Evolutionary conservation across 1,140 invertebrate genomes (phyloP), one percentile per base, ranked within the genome.

Genomic region (Pogonomyrmex barbatus): DNA sequence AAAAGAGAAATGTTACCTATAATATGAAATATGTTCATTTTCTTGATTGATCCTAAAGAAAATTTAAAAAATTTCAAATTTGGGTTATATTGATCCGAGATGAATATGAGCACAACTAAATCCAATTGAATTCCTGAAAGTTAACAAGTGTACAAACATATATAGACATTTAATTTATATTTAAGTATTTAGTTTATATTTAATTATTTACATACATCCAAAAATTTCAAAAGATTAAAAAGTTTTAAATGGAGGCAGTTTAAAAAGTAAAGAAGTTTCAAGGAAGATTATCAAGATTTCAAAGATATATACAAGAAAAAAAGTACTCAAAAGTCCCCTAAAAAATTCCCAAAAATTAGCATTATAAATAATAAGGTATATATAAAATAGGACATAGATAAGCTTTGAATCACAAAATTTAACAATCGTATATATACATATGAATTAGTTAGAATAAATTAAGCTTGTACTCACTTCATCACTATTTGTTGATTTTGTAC

Each of bases 381-480:
- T n/a, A 24, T 24, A 33, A 10, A 33, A 3, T 9, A 39, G 4
- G n/a, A 71, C 4, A 36, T 24, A 50, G 8, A 39, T 24, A 39
- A 73, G 6, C 1, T 47, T 62, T 24, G 10, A 65, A 50, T 75
- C 8, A 2, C 17, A 45, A 12, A 1, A 17, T 68, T 2, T 33
- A 12, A 81, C 24, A 58, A 56, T 56, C 12, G 24, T 2, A 9
- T 42, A 39, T 68, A 47, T 45, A 33, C 9, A 52, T n/a, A 12
- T 47, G 17, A 60, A 0, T 58, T 58, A 82, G 17, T 82, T 4
- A 67, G 2, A 67, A 12, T 58, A 58, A 24, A 73, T 4, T 2
- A 71, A 71, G 52, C 78, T 78, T 85, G 10, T 91, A 95, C 95
- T 95, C 89, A 95, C 94, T 93, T 85, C 87, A 94, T 94, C 2